phyloP scores from a whole-genome alignment of 2,113 vertebrate species.

The Atractosteus spatula region DNA sequence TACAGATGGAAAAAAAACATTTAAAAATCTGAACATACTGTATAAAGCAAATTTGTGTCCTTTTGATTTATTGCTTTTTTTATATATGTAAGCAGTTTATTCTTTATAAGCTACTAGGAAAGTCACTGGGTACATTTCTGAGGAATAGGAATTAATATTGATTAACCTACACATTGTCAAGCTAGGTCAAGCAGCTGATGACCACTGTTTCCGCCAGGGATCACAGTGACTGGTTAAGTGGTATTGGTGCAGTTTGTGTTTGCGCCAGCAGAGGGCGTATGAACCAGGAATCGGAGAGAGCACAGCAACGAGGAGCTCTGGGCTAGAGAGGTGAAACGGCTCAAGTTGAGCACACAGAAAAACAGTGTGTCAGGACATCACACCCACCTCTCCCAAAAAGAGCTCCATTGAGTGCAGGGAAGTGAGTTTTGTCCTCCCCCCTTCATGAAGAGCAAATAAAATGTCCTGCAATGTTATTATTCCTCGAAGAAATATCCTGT shows the following conservation, averaged over 20 bases:
- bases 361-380: constrained; percentile 25
- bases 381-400: constrained; percentile 33
- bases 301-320: constrained; percentile 16
- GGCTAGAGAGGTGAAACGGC: constrained; percentile 31
- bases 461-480: constrained; percentile 36
- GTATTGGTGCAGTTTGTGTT: neutral
- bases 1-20: too few relatives aligned
- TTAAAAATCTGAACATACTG: too few relatives aligned
- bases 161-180: too few relatives aligned
- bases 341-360: constrained; percentile 25
- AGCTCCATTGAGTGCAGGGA: constrained; percentile 40
- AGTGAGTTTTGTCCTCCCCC: constrained; percentile 27
- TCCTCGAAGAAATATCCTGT: constrained; percentile 37
- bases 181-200: too few relatives aligned
- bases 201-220: too few relatives aligned
- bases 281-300: neutral
- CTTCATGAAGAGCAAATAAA: constrained; percentile 49
- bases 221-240: neutral
- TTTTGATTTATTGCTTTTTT: too few relatives aligned
- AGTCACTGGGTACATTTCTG: too few relatives aligned
- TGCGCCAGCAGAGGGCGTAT: constrained; percentile 30
- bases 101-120: too few relatives aligned
- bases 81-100: too few relatives aligned
- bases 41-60: too few relatives aligned
- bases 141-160: too few relatives aligned